Conservation (phyloP, 1,140 invertebrate genomes). For the Melipona quadrifasciata region DNA sequence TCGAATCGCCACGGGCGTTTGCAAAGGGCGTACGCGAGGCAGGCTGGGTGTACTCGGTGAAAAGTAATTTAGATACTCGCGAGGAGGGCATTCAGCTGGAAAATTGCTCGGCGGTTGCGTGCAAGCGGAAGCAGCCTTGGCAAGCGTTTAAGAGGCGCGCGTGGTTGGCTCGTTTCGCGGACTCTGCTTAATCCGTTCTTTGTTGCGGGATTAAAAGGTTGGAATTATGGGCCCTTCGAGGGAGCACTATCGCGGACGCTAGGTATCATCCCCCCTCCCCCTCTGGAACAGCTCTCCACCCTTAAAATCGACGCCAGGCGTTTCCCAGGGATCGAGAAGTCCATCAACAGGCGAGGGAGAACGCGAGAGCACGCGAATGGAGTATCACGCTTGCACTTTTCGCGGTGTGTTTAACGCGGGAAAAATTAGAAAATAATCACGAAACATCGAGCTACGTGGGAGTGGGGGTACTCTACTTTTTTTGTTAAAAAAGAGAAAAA, state of each 20-base stretch:
- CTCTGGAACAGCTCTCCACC: neutral
- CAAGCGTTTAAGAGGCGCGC: conserved; percentile 1
- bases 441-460: too few species aligned
- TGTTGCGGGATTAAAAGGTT: conserved; percentile 27
- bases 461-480: too few species aligned
- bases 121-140: conserved; percentile 8
- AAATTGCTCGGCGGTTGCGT: conserved; percentile 27
- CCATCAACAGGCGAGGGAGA: neutral
- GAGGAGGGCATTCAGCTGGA: conserved; percentile 18
- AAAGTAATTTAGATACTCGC: conserved; percentile 42
- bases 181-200: conserved; percentile 9
- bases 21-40: neutral
- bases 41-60: neutral
- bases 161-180: conserved; percentile 9
- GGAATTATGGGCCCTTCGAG: conserved; percentile 14
- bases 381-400: too few species aligned
- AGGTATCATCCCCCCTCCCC: neutral
- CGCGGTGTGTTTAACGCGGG: too few species aligned
- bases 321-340: neutral
- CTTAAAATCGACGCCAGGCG: neutral
- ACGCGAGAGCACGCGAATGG: neutral
- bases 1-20: conserved; percentile 8
- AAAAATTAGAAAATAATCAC: too few species aligned
- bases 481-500: too few species aligned
- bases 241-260: neutral